Conservation (phyloP, 1,140 invertebrate species). For the Reticulitermes speratus region DNA sequence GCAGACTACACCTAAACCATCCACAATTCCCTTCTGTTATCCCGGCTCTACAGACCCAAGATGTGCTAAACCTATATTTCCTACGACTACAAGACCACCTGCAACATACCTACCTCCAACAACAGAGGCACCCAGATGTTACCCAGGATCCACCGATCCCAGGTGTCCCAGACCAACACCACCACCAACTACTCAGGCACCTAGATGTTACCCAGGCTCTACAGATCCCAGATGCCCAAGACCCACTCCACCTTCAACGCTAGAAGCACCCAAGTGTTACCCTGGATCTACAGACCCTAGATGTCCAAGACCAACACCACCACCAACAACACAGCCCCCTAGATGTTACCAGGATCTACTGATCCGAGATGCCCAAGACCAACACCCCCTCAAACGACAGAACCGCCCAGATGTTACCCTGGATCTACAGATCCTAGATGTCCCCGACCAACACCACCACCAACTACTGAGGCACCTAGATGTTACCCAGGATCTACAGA, state of each 20-base stretch:
- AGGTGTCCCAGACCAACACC: slow-evolving; percentile 39
- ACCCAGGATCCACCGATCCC: slow-evolving; percentile 39
- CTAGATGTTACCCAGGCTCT: slow-evolving; percentile 46
- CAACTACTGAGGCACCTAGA: slow-evolving; percentile 30
- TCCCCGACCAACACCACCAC: slow-evolving; percentile 38
- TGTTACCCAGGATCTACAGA: slow-evolving; percentile 45
- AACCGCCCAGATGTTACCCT: slow-evolving; percentile 13
- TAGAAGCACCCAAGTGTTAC: slow-evolving; percentile 40
- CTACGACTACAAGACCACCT: not conserved
- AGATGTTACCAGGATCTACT: no score
- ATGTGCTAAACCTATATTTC: not conserved
- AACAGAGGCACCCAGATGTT: slow-evolving; percentile 35
- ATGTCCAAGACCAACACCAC: no score
- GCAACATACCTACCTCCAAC: no score
- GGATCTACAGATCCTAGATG: slow-evolving; percentile 42
- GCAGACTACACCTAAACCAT: not conserved
- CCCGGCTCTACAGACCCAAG: slow-evolving; percentile 21
- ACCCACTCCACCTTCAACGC: slow-evolving; percentile 19
- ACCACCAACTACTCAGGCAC: slow-evolving; percentile 31
- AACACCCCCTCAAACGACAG: no score
- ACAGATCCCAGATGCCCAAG: slow-evolving; percentile 43
- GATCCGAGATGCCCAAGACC: not conserved
- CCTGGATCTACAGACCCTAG: slow-evolving; percentile 40
- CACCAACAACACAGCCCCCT: no score
- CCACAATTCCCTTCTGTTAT: not conserved